Percentiles rank a stretch among this genome's conserved stretches.
Conservation (phyloP, 2,113 vertebrate genomes). For the Formicarius rufipectus region DNA sequence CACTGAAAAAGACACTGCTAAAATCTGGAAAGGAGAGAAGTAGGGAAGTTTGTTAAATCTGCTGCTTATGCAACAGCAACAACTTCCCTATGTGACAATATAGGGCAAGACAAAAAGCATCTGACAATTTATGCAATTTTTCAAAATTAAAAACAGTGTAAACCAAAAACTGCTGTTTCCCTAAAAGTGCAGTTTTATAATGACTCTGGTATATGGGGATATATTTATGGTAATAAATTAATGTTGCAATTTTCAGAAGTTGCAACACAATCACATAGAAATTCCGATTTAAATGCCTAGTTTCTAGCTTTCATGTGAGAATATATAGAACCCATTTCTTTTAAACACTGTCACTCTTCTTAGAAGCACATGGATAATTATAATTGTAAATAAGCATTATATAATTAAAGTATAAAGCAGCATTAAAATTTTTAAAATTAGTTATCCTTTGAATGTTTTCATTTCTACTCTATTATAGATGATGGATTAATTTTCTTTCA, state of each 20-base stretch:
- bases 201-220: neutral
- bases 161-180: neutral
- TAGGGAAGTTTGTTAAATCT: neutral
- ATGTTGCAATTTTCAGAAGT: neutral
- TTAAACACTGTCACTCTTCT: neutral
- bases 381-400: constrained; percentile 52
- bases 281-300: neutral
- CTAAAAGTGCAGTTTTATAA: neutral
- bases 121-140: neutral
- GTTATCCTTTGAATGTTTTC: constrained; percentile 34
- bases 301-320: constrained; percentile 7
- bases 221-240: neutral
- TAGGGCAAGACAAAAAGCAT: neutral
- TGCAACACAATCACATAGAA: neutral
- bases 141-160: neutral
- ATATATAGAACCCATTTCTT: neutral
- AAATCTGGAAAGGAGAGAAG: neutral
- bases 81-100: neutral
- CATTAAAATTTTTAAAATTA: neutral
- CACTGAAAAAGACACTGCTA: constrained; percentile 2
- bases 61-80: neutral
- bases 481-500: constrained; percentile 17
- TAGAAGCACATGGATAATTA: neutral
- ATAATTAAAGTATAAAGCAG: constrained; percentile 53
- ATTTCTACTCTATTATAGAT: constrained; percentile 25